Conservation (phyloP, 1,140 invertebrate species). For the Condylostylus longicornis region DNA sequence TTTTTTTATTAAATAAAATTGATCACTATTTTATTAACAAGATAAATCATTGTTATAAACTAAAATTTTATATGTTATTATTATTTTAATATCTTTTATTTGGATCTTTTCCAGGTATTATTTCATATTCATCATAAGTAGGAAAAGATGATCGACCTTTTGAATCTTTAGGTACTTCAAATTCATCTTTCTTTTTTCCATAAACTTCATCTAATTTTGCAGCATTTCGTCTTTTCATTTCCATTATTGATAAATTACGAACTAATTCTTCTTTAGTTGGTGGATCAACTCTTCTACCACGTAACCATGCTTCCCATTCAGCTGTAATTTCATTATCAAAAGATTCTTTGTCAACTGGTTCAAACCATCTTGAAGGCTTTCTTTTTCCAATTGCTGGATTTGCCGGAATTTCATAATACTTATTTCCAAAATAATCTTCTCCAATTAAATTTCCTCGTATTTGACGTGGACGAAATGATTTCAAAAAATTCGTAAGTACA, state of each 20-base stretch:
- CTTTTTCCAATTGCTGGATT: slow-evolving; percentile 41
- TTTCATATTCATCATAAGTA: slow-evolving; percentile 30
- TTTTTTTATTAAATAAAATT: too few relatives aligned
- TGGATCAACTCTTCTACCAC: slow-evolving; percentile 40
- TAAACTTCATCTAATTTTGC: slow-evolving; percentile 41
- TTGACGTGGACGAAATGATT: slow-evolving; percentile 40
- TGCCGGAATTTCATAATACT: slow-evolving; percentile 61
- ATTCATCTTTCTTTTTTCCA: slow-evolving; percentile 25
- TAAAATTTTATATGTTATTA: too few relatives aligned
- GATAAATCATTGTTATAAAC: too few relatives aligned
- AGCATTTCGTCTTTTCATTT: slow-evolving; percentile 60
- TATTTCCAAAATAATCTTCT: slow-evolving; percentile 62
- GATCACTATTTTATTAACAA: too few relatives aligned
- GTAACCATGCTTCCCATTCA: slow-evolving; percentile 74
- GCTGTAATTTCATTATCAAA: slow-evolving; percentile 57
- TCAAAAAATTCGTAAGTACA: slow-evolving; percentile 41
- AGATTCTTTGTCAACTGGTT: slow-evolving; percentile 40
- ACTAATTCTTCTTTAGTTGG: slow-evolving; percentile 57
- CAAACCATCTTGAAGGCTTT: slow-evolving; percentile 52
- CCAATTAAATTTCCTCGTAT: slow-evolving; percentile 40
- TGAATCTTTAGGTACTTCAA: slow-evolving; percentile 21
- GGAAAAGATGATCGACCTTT: slow-evolving; percentile 26
- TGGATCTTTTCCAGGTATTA: slow-evolving; percentile 22
- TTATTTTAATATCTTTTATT: slow-evolving; percentile 12
- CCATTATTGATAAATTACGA: slow-evolving; percentile 49